Evolutionary conservation across 2,797 vertebrate genomes (phyloP).

Genomic region (Champsocephalus gunnari): DNA sequence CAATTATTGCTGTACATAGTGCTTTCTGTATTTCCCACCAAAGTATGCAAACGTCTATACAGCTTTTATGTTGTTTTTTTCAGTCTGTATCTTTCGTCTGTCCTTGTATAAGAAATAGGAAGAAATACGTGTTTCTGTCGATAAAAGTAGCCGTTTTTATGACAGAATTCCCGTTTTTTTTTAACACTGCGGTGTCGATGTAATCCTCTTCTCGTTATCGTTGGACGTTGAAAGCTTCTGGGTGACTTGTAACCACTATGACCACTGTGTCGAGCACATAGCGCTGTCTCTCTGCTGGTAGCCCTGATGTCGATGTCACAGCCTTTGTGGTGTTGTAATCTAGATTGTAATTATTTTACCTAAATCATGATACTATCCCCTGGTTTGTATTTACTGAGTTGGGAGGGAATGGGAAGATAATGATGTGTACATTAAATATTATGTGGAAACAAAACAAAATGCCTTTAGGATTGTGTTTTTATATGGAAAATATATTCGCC

Average conservation of each 20-base stretch:
- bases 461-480: conserved; percentile 63
- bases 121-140: background rate
- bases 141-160: conserved; percentile 6
- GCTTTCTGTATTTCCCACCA: conserved; percentile 58
- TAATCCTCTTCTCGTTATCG: conserved; percentile 1
- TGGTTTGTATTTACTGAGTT: conserved; percentile 71
- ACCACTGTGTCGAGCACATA: conserved; percentile 49
- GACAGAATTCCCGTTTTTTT: background rate
- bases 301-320: conserved; percentile 65
- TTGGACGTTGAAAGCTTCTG: conserved; percentile 45
- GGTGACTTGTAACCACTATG: conserved; percentile 77
- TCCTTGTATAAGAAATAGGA: conserved; percentile 21
- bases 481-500: conserved; percentile 69
- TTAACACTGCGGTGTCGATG: conserved; percentile 2
- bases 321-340: conserved; percentile 72
- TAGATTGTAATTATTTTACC: conserved; percentile 79
- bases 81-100: conserved; percentile 37
- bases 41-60: conserved; percentile 35
- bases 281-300: conserved; percentile 78
- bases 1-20: conserved; percentile 74
- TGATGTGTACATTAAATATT: conserved; percentile 79
- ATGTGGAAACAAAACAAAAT: conserved; percentile 43
- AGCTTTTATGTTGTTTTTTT: conserved; percentile 27
- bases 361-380: conserved; percentile 63
- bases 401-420: conserved; percentile 57